These are phyloP conservation scores for Meloidogyne floridensis DNA, from an alignment of 1,140 invertebrate species.

Conservation along the genomic window DNA sequence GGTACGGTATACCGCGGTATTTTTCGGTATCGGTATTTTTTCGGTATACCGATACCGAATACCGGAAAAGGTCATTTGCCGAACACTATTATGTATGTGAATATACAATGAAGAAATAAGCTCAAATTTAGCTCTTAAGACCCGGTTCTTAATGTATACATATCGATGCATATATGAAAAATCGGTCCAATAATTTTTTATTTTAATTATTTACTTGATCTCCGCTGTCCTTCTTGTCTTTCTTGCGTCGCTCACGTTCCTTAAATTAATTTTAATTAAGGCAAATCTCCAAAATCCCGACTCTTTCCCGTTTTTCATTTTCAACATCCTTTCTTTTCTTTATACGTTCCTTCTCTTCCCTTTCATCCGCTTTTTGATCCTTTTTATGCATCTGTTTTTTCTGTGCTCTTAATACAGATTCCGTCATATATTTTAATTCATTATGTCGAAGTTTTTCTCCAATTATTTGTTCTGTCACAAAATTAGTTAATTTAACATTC, in stretches of 20 bases:
- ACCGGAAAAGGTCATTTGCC: too few relatives aligned
- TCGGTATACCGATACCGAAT: too few relatives aligned
- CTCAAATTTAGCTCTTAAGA: too few relatives aligned
- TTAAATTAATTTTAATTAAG: neutral
- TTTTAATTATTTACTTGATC: constrained; percentile 10
- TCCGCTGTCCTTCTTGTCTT: constrained; percentile 1
- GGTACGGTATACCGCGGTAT: too few relatives aligned
- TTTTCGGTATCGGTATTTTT: too few relatives aligned
- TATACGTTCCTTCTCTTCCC: constrained; percentile 21
- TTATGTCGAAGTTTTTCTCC: constrained; percentile 61
- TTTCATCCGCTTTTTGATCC: constrained; percentile 26
- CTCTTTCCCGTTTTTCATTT: neutral
- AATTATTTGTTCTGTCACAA: constrained; percentile 60
- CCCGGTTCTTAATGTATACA: too few relatives aligned
- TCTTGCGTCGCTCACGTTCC: constrained; percentile 9
- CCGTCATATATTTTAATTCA: constrained; percentile 50
- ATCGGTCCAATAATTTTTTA: too few relatives aligned
- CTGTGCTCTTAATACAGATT: constrained; percentile 14
- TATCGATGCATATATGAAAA: too few relatives aligned
- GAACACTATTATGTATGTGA: too few relatives aligned
- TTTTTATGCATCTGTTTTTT: constrained; percentile 37
- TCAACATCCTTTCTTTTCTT: constrained; percentile 17
- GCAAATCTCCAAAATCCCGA: neutral
- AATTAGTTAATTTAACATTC: constrained; percentile 65
- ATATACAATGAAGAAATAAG: too few relatives aligned